Conservation (phyloP, 2,888 invertebrate genomes). For the Yponomeuta malinellus region DNA sequence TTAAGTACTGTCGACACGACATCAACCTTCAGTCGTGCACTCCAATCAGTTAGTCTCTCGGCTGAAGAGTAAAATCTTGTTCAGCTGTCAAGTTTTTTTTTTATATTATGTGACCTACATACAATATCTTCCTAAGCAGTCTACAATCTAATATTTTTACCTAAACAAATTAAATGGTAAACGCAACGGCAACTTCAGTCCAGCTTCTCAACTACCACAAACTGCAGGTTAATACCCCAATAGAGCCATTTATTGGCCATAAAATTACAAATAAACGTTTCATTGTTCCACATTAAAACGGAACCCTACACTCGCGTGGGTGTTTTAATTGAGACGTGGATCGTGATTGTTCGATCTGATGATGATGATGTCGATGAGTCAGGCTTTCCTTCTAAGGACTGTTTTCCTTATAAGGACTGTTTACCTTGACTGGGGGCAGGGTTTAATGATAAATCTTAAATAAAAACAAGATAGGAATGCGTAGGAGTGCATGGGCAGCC, state of each 20-base stretch:
- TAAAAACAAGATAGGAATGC: not conserved
- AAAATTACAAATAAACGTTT: not conserved
- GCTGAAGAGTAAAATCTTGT: too few species aligned
- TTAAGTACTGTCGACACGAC: too few species aligned
- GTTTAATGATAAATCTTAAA: not conserved
- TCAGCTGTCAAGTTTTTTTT: too few species aligned
- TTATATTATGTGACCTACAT: too few species aligned
- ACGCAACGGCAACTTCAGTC: too few species aligned
- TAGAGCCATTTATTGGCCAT: not conserved
- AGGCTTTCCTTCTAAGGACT: not conserved
- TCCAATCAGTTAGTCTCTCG: too few species aligned
- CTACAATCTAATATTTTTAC: too few species aligned
- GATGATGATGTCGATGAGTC: slow-evolving; percentile 6
- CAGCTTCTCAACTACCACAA: too few species aligned
- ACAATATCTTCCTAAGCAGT: too few species aligned
- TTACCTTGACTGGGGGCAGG: not conserved
- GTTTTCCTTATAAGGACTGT: not conserved
- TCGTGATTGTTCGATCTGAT: not conserved
- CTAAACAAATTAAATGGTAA: too few species aligned
- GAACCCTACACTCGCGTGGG: slow-evolving; percentile 1
- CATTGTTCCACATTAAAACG: not conserved
- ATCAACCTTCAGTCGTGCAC: too few species aligned
- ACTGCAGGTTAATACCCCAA: too few species aligned
- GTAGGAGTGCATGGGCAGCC: not conserved
- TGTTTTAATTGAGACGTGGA: not conserved